Conservation (phyloP, 2,113 vertebrate genomes). For the Elanus axillaris region DNA sequence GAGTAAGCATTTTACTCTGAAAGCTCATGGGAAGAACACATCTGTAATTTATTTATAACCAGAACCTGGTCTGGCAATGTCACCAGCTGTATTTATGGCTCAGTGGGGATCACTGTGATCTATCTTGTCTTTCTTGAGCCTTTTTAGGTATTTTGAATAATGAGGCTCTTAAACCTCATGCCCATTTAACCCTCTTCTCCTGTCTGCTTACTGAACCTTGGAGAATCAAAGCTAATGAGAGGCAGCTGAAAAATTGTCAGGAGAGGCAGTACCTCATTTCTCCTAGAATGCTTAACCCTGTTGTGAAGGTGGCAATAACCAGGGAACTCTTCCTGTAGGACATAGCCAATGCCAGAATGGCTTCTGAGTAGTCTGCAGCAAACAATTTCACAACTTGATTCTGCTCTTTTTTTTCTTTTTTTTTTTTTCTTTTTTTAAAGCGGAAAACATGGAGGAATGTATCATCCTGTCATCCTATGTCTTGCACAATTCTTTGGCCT, state of each 20-base stretch:
- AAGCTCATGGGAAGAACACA: neutral
- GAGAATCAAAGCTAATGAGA: neutral
- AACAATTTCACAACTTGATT: neutral
- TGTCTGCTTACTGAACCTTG: neutral
- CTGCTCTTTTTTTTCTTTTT: neutral
- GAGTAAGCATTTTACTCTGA: neutral
- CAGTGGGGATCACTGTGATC: neutral
- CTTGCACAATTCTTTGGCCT: constrained; percentile 87
- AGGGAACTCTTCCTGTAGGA: neutral
- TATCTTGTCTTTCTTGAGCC: neutral
- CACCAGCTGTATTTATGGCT: neutral
- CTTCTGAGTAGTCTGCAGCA: neutral
- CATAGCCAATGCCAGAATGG: neutral
- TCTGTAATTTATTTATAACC: neutral
- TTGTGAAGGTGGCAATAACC: neutral
- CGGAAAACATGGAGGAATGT: constrained; percentile 68
- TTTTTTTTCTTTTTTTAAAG: constrained; percentile 29
- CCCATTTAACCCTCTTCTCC: neutral
- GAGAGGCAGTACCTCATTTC: neutral
- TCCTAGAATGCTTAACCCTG: neutral
- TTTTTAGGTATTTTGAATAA: neutral
- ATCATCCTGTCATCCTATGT: constrained; percentile 78
- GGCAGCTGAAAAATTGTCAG: neutral
- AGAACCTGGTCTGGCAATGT: neutral
- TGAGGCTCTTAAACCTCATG: neutral